Conservation (phyloP, 2,888 invertebrate genomes). For the Drosophila kokeensis region DNA sequence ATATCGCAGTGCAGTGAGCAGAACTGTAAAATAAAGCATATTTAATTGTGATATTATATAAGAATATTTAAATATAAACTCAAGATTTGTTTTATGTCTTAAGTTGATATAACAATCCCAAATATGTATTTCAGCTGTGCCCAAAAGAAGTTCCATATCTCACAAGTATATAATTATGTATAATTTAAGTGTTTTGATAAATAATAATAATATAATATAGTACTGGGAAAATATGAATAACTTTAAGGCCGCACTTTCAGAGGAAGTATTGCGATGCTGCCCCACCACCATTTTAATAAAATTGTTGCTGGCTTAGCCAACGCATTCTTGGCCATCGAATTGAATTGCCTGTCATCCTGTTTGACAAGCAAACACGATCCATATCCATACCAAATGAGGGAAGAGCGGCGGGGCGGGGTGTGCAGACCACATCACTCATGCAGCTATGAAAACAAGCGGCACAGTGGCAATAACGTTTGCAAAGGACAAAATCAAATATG, state of each 20-base stretch:
- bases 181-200: too few species aligned
- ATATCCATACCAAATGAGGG: constrained; percentile 21
- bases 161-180: not conserved
- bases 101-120: not conserved
- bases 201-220: too few species aligned
- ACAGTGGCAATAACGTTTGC: constrained; percentile 36
- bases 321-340: constrained; percentile 41
- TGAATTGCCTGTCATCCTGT: constrained; percentile 33
- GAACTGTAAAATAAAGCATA: not conserved
- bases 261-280: constrained; percentile 8
- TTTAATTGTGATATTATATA: not conserved
- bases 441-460: constrained; percentile 32
- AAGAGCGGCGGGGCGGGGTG: not conserved
- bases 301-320: constrained; percentile 16
- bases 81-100: not conserved
- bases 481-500: constrained; percentile 43
- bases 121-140: not conserved
- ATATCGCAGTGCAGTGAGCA: too few species aligned
- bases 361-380: constrained; percentile 48
- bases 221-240: not conserved
- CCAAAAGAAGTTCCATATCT: not conserved
- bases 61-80: not conserved
- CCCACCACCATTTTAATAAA: constrained; percentile 33
- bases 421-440: constrained; percentile 10
- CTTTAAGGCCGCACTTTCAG: constrained; percentile 14